Conservation (phyloP, 2,797 vertebrate species). For the Neopelma chrysocephalum region DNA sequence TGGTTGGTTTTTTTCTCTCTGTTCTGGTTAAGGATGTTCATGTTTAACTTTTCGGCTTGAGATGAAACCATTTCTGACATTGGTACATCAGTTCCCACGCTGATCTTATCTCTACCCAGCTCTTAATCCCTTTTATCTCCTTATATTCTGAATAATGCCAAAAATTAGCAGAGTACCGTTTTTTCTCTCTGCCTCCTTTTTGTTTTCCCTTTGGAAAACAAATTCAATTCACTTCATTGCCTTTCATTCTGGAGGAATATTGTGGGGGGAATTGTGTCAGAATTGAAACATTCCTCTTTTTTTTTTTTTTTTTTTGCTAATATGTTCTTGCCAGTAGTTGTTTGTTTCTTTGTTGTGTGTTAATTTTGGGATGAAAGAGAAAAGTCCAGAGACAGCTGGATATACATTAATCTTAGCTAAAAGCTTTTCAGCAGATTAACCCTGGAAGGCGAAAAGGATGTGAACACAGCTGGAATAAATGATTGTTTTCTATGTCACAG, state of each 20-base stretch:
- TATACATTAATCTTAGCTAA: conserved; percentile 55
- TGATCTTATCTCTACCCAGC: not conserved
- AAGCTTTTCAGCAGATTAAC: conserved; percentile 52
- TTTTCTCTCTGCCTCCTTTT: not conserved
- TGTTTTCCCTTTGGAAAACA: not conserved
- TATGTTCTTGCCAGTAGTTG: not conserved
- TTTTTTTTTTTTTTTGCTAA: not conserved
- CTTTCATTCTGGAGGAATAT: not conserved
- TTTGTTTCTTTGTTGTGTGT: not conserved
- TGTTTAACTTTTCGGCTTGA: not conserved
- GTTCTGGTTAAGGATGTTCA: not conserved
- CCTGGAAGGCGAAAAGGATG: conserved; percentile 41
- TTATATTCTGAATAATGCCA: not conserved
- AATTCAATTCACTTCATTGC: not conserved
- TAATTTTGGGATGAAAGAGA: not conserved
- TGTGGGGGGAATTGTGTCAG: not conserved
- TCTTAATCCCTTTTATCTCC: not conserved
- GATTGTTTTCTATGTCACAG: conserved; percentile 29
- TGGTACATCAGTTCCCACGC: rapidly evolving
- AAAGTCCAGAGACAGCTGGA: not conserved
- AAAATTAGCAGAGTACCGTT: not conserved
- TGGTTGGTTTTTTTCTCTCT: not conserved
- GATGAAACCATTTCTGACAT: not conserved
- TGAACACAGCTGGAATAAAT: conserved; percentile 23
- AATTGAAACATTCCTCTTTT: not conserved